These are phyloP conservation scores for Alligator mississippiensis DNA, from an alignment of 2,113 vertebrate species.

Conservation along the genomic window DNA sequence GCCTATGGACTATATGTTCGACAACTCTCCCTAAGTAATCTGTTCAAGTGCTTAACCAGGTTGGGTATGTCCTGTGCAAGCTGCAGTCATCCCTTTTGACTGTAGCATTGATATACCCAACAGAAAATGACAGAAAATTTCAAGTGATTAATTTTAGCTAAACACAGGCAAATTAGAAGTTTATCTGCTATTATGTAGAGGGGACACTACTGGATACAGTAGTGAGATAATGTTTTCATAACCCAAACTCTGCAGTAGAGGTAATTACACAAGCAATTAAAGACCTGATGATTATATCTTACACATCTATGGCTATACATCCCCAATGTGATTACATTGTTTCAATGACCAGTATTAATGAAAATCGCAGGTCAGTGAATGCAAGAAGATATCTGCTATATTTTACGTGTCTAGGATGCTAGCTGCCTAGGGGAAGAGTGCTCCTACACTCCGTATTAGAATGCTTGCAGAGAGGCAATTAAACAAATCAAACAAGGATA, in stretches of 20 bases:
- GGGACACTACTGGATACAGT: background rate
- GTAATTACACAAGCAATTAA: background rate
- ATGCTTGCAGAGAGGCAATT: background rate
- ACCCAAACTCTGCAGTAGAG: background rate
- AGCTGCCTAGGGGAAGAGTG: fast-evolving
- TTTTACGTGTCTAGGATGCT: background rate
- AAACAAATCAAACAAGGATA: background rate
- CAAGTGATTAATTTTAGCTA: background rate
- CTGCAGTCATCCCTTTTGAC: background rate
- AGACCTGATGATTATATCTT: background rate
- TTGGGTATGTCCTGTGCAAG: background rate
- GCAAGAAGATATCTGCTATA: background rate
- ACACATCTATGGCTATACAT: background rate
- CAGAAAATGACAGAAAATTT: background rate
- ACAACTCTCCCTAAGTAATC: no score
- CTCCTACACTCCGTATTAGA: background rate
- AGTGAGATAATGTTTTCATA: background rate
- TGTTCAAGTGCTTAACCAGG: no score
- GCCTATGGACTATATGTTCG: no score
- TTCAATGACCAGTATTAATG: background rate
- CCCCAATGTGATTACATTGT: background rate
- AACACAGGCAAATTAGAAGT: background rate
- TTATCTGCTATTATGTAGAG: background rate
- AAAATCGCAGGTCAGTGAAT: background rate
- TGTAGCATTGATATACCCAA: background rate